phyloP scores from a whole-genome alignment of 2,113 vertebrate species.

The Thinocorus orbignyianus region DNA sequence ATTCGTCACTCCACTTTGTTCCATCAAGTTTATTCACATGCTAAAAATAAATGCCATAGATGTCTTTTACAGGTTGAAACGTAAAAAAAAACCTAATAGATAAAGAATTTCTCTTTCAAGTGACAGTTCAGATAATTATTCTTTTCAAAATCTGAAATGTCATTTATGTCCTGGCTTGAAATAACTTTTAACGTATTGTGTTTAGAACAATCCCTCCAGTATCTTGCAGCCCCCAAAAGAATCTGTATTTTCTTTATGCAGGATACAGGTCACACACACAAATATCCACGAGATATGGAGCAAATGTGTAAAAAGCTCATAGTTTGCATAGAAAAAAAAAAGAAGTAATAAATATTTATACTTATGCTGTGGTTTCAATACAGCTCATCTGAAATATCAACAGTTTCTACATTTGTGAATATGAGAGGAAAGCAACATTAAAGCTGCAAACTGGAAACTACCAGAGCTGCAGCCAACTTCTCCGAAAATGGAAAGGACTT shows the following conservation, averaged over 20 bases:
- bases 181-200: neutral
- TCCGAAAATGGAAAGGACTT: neutral
- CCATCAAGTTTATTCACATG: neutral
- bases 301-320: neutral
- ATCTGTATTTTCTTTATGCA: neutral
- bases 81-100: neutral
- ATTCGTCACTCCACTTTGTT: neutral
- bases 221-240: neutral
- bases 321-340: neutral
- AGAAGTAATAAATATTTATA: neutral
- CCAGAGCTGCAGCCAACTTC: neutral
- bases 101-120: neutral
- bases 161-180: neutral
- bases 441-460: neutral
- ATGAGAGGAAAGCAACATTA: neutral
- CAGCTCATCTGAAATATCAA: neutral
- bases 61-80: neutral
- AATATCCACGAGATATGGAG: fast-evolving
- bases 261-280: fast-evolving
- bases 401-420: neutral
- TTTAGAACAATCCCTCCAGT: neutral
- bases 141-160: constrained; percentile 19
- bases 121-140: constrained; percentile 2
- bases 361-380: neutral
- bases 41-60: neutral